Evolutionary conservation across 2,797 vertebrate genomes (phyloP), one percentile per base, ranked within the genome.

Genomic region (Aviceda leuphotes): DNA sequence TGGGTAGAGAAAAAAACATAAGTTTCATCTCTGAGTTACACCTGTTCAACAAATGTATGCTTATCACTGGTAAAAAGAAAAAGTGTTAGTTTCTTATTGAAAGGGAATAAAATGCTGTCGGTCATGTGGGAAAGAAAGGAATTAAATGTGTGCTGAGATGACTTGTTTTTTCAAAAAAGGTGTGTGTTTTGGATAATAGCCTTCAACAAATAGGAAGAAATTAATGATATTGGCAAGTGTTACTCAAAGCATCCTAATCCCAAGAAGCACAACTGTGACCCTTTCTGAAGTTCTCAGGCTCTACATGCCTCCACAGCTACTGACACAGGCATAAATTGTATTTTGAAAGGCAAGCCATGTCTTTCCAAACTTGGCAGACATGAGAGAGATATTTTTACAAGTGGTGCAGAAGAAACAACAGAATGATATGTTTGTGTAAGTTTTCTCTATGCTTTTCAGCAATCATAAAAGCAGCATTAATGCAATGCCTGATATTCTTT

Each of bases 261-360:
- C 14, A 86, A 86, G 28, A 52, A 11, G 3, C 3, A 44, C 5
- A 31, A 10, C 15, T 56, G 9, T 24, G 7, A 80, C 3, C 5
- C 44, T 91, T 83, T 77, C 20, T 68, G 74, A 82, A 90, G 47
- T 72, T 78, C 30, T 85, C 22, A 76, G 17, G 30, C 11, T 67
- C n/a, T 63, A 21, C 22, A 24, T 44, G 11, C 15, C 7, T 83
- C 43, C 0, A 0, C 7, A 47, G 30, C 9, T 63, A 33, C 28
- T 47, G 77, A 78, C 31, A 61, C 0, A 1, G 15, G 22, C 91
- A 6, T 58, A 47, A 83, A 62, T 37, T 71, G 28, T 18, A 12
- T 72, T 95, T 90, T 79, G 39, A 87, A 88, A 83, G 49, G 8
- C 8, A 78, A 30, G 37, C 30, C 5, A 22, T 43, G 20, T 70